Evolutionary conservation across 2,888 invertebrate genomes (phyloP).

Genomic region (Adelphocoris suturalis): DNA sequence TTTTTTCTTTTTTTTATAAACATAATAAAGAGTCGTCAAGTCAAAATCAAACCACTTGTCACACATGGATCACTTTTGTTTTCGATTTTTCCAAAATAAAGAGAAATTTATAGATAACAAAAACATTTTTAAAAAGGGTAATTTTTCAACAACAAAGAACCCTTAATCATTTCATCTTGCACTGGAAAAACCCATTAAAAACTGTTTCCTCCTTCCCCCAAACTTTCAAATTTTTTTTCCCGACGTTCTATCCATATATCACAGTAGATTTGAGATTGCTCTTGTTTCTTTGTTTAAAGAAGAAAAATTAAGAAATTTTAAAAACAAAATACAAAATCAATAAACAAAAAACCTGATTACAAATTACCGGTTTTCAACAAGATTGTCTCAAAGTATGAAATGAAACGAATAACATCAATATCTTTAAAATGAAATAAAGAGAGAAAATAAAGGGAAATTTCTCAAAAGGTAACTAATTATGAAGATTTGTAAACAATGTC

Average conservation of each 20-base stretch:
- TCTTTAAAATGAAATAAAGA: slow-evolving; percentile 42
- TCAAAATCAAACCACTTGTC: slow-evolving; percentile 65
- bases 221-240: slow-evolving; percentile 51
- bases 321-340: slow-evolving; percentile 24
- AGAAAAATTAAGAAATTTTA: slow-evolving; percentile 23
- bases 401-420: slow-evolving; percentile 45
- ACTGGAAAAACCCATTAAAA: slow-evolving; percentile 48
- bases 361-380: slow-evolving; percentile 49
- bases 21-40: slow-evolving; percentile 33
- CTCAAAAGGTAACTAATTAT: slow-evolving; percentile 52
- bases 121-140: slow-evolving; percentile 7
- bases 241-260: slow-evolving; percentile 72
- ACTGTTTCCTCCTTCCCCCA: background rate
- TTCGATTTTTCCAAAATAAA: slow-evolving; percentile 33
- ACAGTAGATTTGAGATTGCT: slow-evolving; percentile 74
- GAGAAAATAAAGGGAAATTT: slow-evolving; percentile 48
- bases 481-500: slow-evolving; percentile 30
- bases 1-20: slow-evolving; percentile 27
- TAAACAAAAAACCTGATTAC: slow-evolving; percentile 37
- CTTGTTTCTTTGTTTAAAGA: slow-evolving; percentile 61
- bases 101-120: slow-evolving; percentile 44
- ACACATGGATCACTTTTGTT: slow-evolving; percentile 57
- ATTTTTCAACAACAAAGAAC: slow-evolving; percentile 1
- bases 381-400: slow-evolving; percentile 65
- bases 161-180: background rate